Percentiles rank a stretch among this genome's conserved stretches.
Conservation (phyloP, 2,797 vertebrate species). For the Furcifer pardalis region DNA sequence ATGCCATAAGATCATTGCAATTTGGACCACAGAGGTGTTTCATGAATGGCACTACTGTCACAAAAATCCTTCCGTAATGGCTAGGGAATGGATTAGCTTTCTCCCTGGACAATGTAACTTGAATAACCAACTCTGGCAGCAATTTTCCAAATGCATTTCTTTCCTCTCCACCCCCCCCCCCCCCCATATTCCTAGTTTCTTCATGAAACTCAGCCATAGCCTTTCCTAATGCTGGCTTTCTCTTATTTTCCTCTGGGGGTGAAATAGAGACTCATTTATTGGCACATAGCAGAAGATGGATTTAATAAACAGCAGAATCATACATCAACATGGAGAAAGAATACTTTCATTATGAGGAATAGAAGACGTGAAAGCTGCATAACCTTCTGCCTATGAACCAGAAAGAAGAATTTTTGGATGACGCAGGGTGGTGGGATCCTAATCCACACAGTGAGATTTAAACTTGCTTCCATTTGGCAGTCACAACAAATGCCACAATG, state of each 20-base stretch:
- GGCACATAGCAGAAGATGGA: slow-evolving; percentile 64
- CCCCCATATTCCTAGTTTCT: slow-evolving; percentile 33
- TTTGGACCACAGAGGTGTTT: slow-evolving; percentile 39
- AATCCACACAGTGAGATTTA: not conserved
- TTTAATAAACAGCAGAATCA: slow-evolving; percentile 69
- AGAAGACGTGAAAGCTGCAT: slow-evolving; percentile 51
- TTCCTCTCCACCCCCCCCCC: slow-evolving; percentile 41
- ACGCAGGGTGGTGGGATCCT: too few relatives aligned
- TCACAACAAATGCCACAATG: not conserved
- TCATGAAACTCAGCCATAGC: slow-evolving; percentile 32
- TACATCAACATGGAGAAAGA: slow-evolving; percentile 55
- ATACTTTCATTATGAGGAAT: slow-evolving; percentile 52
- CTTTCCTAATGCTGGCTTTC: slow-evolving; percentile 53
- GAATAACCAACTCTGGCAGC: slow-evolving; percentile 42
- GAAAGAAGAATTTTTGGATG: not conserved
- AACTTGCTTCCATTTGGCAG: not conserved
- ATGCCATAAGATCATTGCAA: slow-evolving; percentile 43
- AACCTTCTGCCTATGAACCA: too few relatives aligned
- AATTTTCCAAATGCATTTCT: slow-evolving; percentile 60
- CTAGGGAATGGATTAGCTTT: slow-evolving; percentile 44
- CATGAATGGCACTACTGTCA: slow-evolving; percentile 50
- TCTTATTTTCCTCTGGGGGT: slow-evolving; percentile 50
- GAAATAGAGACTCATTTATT: slow-evolving; percentile 50
- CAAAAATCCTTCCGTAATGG: slow-evolving; percentile 42
- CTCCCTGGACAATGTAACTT: slow-evolving; percentile 49